These are phyloP conservation scores for Leuciscus idus DNA, from an alignment of 2,113 vertebrate species.

Conservation along the genomic window DNA sequence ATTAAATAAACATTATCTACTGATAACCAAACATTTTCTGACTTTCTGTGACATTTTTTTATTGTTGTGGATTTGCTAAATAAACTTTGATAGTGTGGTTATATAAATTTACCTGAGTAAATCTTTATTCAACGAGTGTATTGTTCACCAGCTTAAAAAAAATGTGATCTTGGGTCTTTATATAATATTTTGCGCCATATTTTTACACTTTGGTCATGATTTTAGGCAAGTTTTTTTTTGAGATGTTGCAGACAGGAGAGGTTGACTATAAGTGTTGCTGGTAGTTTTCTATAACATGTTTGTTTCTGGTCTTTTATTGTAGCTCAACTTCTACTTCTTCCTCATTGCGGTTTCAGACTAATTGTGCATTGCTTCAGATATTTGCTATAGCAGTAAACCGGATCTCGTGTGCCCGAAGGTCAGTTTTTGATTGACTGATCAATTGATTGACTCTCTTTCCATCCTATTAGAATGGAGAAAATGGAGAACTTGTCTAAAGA, in stretches of 20 bases:
- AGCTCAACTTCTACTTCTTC: not conserved
- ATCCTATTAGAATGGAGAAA: conserved; percentile 81
- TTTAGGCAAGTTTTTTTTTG: not conserved
- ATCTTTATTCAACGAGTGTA: not conserved
- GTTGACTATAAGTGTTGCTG: not conserved
- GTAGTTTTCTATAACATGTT: not conserved
- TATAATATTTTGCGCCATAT: not conserved
- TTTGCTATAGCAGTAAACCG: not conserved
- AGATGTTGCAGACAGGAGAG: not conserved
- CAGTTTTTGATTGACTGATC: not conserved
- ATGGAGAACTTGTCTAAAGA: conserved; percentile 88
- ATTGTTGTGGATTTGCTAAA: too few relatives aligned
- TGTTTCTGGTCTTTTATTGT: not conserved
- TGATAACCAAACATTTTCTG: too few relatives aligned
- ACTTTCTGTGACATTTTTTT: too few relatives aligned
- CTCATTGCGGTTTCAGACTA: too few relatives aligned
- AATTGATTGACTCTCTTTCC: not conserved
- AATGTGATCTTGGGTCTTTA: not conserved
- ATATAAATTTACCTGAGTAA: too few relatives aligned
- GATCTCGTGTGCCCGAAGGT: not conserved
- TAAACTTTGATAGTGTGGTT: too few relatives aligned
- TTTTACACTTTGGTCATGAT: not conserved
- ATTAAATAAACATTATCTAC: not conserved
- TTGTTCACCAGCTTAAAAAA: not conserved
- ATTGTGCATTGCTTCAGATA: not conserved